These are phyloP conservation scores for Bhutanitis thaidina DNA, from an alignment of 2,888 invertebrate species.

Conservation along the genomic window DNA sequence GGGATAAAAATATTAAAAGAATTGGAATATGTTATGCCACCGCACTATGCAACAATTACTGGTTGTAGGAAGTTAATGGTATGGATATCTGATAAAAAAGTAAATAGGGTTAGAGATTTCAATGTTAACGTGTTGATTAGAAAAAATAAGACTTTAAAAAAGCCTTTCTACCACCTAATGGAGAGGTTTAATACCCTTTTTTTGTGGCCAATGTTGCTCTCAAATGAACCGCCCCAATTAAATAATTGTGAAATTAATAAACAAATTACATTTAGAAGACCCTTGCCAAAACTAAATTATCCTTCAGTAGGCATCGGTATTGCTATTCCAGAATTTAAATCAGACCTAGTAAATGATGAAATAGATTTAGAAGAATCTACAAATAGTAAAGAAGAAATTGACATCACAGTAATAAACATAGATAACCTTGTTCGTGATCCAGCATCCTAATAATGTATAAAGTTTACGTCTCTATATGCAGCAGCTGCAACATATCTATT, in stretches of 20 bases:
- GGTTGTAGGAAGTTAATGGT: slow-evolving; percentile 52
- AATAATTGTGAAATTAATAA: neutral
- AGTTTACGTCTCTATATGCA: too few species aligned
- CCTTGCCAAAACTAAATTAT: neutral
- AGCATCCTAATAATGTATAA: too few species aligned
- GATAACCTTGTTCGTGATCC: neutral
- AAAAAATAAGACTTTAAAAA: slow-evolving; percentile 38
- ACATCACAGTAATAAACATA: slow-evolving; percentile 1
- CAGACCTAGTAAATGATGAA: slow-evolving; percentile 1
- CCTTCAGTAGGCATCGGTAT: slow-evolving; percentile 3
- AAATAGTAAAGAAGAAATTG: slow-evolving; percentile 4
- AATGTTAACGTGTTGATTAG: slow-evolving; percentile 35
- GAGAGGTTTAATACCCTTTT: slow-evolving; percentile 52
- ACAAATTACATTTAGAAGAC: neutral
- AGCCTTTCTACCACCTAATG: slow-evolving; percentile 38
- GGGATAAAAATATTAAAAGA: slow-evolving; percentile 33
- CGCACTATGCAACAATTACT: slow-evolving; percentile 53
- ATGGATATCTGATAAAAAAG: slow-evolving; percentile 27
- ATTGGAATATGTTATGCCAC: slow-evolving; percentile 49
- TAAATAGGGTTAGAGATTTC: slow-evolving; percentile 19
- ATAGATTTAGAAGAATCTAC: slow-evolving; percentile 13
- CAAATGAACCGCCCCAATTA: slow-evolving; percentile 28
- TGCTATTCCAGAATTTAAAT: neutral
- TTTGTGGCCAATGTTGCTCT: slow-evolving; percentile 58
- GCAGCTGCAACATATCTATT: too few species aligned